Percentiles rank a stretch among this genome's conserved stretches.
Conservation (phyloP, 2,797 vertebrate species). For the Pristis pectinata region DNA sequence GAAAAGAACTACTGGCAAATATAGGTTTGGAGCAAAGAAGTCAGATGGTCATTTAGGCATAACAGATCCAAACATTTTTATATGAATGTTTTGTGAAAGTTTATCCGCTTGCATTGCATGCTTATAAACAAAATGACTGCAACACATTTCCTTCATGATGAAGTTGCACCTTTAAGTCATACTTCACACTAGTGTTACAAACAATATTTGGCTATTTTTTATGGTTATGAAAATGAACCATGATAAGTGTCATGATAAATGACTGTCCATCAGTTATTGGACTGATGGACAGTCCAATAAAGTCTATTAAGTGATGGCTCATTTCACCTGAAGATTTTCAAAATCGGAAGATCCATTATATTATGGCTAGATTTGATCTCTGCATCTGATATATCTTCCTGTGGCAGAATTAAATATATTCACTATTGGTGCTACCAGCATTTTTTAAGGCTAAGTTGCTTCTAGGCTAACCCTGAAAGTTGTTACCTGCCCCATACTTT, state of each 20-base stretch:
- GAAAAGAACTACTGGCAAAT: neutral
- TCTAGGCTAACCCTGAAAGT: neutral
- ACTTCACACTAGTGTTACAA: neutral
- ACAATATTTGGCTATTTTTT: neutral
- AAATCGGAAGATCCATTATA: neutral
- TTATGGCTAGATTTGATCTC: neutral
- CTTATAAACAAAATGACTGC: neutral
- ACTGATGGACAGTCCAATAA: neutral
- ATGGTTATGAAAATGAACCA: neutral
- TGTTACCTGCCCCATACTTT: neutral
- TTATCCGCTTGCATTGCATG: neutral
- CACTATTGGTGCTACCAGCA: neutral
- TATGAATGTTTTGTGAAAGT: neutral
- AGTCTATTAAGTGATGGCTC: neutral
- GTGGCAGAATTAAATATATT: neutral
- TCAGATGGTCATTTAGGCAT: neutral
- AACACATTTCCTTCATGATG: neutral
- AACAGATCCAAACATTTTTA: no score
- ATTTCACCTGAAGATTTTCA: neutral
- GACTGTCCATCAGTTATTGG: no score
- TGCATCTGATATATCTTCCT: neutral
- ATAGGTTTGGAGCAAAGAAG: neutral
- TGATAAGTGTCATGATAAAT: neutral
- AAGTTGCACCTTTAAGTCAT: neutral
- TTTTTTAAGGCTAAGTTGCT: neutral